phyloP scores from a whole-genome alignment of 2,797 vertebrate genomes.

The Dromococcyx pavoninus region DNA sequence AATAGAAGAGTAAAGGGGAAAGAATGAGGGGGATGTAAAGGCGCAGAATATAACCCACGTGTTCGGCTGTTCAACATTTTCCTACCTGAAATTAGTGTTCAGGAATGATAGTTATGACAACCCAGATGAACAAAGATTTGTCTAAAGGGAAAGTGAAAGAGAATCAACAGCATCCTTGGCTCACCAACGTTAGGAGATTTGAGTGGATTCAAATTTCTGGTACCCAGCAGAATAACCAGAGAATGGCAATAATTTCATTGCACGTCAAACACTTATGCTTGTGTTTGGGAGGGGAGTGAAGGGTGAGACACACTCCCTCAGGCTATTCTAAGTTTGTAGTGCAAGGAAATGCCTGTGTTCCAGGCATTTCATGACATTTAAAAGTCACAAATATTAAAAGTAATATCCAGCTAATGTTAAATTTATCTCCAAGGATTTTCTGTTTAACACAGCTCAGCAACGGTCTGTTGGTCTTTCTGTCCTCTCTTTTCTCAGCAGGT shows the following conservation, averaged over 20 bases:
- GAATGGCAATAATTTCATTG: neutral
- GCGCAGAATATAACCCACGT: neutral
- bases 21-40: neutral
- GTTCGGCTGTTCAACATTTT: neutral
- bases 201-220: neutral
- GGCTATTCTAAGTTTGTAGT: neutral
- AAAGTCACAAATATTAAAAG: neutral
- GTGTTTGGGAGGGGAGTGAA: neutral
- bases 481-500: neutral
- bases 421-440: neutral
- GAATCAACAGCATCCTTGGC: neutral
- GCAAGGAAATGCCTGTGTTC: neutral
- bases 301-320: fast-evolving
- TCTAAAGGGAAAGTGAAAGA: neutral
- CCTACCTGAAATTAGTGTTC: neutral
- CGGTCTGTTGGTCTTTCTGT: too few relatives aligned
- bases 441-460: neutral
- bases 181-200: neutral
- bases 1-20: conserved; percentile 21
- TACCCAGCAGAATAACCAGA: neutral
- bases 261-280: neutral
- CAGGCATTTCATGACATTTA: neutral
- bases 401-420: neutral
- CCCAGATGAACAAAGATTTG: neutral
- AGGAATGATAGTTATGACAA: neutral